Evolutionary conservation across 2,888 invertebrate genomes (phyloP), one percentile per base, ranked within the genome.

Genomic region (Drosophila pseudotakahashii): DNA sequence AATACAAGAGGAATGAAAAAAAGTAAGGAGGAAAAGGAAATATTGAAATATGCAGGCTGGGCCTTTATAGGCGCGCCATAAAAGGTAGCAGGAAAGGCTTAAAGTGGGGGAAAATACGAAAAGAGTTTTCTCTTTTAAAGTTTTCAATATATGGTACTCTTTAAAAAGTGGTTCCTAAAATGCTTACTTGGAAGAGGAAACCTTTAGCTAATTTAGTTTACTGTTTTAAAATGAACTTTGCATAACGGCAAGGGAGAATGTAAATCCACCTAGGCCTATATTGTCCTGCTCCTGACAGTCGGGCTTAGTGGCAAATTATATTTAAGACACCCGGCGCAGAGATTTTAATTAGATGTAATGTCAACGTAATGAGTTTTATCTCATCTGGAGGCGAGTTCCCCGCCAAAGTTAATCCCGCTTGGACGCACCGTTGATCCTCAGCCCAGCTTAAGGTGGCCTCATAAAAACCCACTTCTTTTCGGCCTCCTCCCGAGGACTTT

Each of bases 271-370:
- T n/a, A 14, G 26, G 14, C 58, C 32, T 19, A 36, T 13, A 5
- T 63, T 50, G 36, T 16, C 30, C 39, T 39, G 48, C 42, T 26
- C 26, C 63, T n/a, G 63, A 36, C 42, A 32, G 64, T 16, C 30
- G 39, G 36, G 32, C 71, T 74, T 76, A 59, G 76, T 59, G 66
- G 42, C 14, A 77, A 82, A 76, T 79, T 73, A 60, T 64, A 79
- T 76, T 78, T 68, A 63, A 66, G 67, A 57, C 70, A 66, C n/a
- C 57, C 66, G 37, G 61, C 34, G 67, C 68, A 55, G 59, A 50
- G 74, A 74, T 82, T 84, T 79, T 84, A 81, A 84, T 87, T 83
- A 87, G 75, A 75, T 71, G 73, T 87, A 79, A 79, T 78, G 78
- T 71, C 75, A 59, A 59, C 77, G 72, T 77, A 84, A 86, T 77